Percentiles rank a stretch among this genome's conserved stretches.
Evolutionary conservation across 2,888 invertebrate genomes (phyloP).

Genomic region (Cryptocheilus praepositus): DNA sequence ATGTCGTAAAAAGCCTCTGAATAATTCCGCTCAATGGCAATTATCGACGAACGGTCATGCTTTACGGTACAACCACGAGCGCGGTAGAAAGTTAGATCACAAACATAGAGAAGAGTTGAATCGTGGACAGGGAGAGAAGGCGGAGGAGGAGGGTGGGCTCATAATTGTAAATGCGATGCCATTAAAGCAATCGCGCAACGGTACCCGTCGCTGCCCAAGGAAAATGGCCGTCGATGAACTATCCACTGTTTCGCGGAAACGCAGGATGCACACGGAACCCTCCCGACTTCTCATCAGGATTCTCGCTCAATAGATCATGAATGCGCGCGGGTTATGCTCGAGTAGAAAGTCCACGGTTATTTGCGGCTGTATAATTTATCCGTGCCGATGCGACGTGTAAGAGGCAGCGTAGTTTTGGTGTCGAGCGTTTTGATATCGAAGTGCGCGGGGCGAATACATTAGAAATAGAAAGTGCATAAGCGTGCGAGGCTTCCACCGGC

Average conservation of each 20-base stretch:
- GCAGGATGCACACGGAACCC: slow-evolving; percentile 1
- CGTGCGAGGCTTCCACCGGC: background rate
- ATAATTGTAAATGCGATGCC: too few species aligned
- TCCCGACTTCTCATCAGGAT: slow-evolving; percentile 16
- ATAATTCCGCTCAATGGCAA: too few species aligned
- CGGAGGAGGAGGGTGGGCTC: too few species aligned
- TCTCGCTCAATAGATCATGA: too few species aligned
- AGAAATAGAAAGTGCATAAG: slow-evolving; percentile 33
- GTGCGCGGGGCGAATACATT: slow-evolving; percentile 13
- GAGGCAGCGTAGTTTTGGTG: slow-evolving; percentile 1
- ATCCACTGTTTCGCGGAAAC: slow-evolving; percentile 24
- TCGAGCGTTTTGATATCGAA: slow-evolving; percentile 19
- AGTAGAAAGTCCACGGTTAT: slow-evolving; percentile 25
- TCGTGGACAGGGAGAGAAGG: too few species aligned
- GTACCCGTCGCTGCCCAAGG: slow-evolving; percentile 22
- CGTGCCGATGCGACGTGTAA: too few species aligned
- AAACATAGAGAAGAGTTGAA: too few species aligned
- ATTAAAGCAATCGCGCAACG: slow-evolving; percentile 20
- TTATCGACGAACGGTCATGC: too few species aligned
- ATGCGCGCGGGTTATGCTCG: slow-evolving; percentile 12
- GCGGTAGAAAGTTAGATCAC: too few species aligned
- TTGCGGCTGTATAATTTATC: background rate
- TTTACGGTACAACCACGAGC: too few species aligned
- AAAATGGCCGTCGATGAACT: slow-evolving; percentile 16
- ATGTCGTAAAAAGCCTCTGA: too few species aligned